Evolutionary conservation across 2,797 vertebrate genomes (phyloP).

Genomic region (Australoheros facetus): DNA sequence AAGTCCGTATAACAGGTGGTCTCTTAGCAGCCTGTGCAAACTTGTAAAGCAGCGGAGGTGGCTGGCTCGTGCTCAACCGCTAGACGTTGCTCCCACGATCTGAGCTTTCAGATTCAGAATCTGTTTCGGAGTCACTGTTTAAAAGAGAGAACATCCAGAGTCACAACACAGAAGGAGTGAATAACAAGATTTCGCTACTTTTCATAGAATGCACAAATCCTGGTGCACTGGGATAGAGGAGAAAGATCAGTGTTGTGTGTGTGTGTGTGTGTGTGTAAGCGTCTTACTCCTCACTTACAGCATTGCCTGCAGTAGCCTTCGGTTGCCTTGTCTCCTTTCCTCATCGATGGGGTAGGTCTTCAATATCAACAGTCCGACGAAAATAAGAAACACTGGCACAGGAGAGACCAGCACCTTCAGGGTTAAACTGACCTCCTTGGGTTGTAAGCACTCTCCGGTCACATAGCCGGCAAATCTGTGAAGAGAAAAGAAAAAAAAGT

Average conservation of each 20-base stretch:
- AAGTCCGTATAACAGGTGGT: background rate
- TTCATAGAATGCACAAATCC: background rate
- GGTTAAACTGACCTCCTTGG: conserved; percentile 83
- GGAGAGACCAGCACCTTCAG: conserved; percentile 91
- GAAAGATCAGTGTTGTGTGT: background rate
- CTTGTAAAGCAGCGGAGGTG: conserved; percentile 20
- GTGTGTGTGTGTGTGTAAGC: background rate
- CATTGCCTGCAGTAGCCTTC: conserved; percentile 84
- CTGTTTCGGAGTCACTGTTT: conserved; percentile 70
- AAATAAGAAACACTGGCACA: conserved; percentile 86
- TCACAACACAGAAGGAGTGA: conserved; percentile 28
- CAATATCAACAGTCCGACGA: conserved; percentile 89
- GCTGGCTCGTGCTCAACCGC: background rate
- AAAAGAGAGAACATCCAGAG: conserved; percentile 30
- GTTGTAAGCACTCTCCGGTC: conserved; percentile 85
- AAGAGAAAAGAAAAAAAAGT: conserved; percentile 35
- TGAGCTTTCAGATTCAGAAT: conserved; percentile 86
- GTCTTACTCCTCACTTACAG: conserved; percentile 76
- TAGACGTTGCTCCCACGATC: conserved; percentile 73
- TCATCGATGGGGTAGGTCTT: conserved; percentile 92
- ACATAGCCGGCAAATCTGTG: conserved; percentile 91
- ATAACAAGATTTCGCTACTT: background rate
- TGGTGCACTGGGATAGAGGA: background rate
- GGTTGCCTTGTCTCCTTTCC: conserved; percentile 85
- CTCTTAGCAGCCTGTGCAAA: background rate